Evolutionary conservation across 2,888 invertebrate species (phyloP).

Genomic region (Agrochola circellaris): DNA sequence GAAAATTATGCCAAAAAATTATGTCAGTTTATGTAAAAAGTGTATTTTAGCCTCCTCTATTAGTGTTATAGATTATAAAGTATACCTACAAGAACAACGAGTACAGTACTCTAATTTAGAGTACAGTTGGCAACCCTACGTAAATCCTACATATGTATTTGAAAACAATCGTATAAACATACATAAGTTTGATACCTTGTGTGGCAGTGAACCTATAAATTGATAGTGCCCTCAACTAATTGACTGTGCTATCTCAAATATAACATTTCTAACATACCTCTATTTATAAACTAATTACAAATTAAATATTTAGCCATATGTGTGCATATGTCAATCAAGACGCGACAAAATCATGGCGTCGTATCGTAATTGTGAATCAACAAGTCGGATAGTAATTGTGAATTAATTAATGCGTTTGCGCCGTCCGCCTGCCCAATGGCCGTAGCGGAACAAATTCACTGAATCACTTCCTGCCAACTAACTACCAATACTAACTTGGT

Average conservation of each 20-base stretch:
- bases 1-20: no score
- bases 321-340: slow-evolving; percentile 36
- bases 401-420: slow-evolving; percentile 56
- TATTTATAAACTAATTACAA: slow-evolving; percentile 42
- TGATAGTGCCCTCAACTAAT: slow-evolving; percentile 40
- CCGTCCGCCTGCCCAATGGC: slow-evolving; percentile 44
- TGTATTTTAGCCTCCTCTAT: no score
- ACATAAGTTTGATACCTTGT: slow-evolving; percentile 10
- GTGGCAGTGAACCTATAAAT: slow-evolving; percentile 52
- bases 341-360: slow-evolving; percentile 38
- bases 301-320: slow-evolving; percentile 24
- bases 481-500: slow-evolving; percentile 47
- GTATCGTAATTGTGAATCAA: slow-evolving; percentile 40
- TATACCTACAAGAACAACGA: no score
- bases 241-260: slow-evolving; percentile 33
- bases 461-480: slow-evolving; percentile 60
- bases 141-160: slow-evolving; percentile 13
- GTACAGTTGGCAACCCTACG: slow-evolving; percentile 1
- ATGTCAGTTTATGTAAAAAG: no score
- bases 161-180: slow-evolving; percentile 17
- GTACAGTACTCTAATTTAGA: no score
- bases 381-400: slow-evolving; percentile 45
- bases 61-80: no score
- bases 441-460: slow-evolving; percentile 54
- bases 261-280: slow-evolving; percentile 23